A percentile compares a stretch with the other conserved stretches of the same genome.
Conservation (phyloP, 2,888 invertebrate species). For the Sceliomorpha sp. region DNA sequence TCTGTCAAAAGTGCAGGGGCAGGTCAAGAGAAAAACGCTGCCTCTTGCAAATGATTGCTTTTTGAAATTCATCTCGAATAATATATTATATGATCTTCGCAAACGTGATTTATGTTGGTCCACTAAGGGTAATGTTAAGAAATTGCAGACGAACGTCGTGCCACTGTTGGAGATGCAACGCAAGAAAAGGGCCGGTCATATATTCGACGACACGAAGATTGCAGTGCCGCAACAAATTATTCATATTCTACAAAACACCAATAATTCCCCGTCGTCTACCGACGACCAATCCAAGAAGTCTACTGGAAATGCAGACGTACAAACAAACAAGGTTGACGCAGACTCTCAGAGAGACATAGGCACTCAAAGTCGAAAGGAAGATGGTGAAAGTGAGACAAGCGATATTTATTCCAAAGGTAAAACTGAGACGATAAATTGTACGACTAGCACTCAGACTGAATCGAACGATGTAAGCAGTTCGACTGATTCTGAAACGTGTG, state of each 20-base stretch:
- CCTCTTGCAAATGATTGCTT: conserved; percentile 22
- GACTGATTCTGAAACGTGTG: too few species aligned
- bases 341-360: too few species aligned
- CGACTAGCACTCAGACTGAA: too few species aligned
- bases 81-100: conserved; percentile 11
- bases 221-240: conserved; percentile 28
- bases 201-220: conserved; percentile 3
- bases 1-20: neutral
- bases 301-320: too few species aligned
- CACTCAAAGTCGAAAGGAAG: too few species aligned
- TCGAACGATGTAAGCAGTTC: too few species aligned
- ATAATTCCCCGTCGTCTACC: too few species aligned
- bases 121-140: conserved; percentile 42
- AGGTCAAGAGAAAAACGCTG: neutral
- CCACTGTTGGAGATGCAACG: conserved; percentile 5
- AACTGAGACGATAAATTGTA: too few species aligned
- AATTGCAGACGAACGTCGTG: neutral
- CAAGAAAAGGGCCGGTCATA: neutral
- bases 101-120: conserved; percentile 48
- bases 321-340: too few species aligned
- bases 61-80: conserved; percentile 25
- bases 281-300: too few species aligned
- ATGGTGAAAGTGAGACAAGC: too few species aligned
- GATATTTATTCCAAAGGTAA: too few species aligned
- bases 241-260: neutral